A percentile compares a stretch with the other conserved stretches of the same genome.
Evolutionary conservation across 1,140 invertebrate genomes (phyloP).

Genomic region (Muscidifurax raptorellus): DNA sequence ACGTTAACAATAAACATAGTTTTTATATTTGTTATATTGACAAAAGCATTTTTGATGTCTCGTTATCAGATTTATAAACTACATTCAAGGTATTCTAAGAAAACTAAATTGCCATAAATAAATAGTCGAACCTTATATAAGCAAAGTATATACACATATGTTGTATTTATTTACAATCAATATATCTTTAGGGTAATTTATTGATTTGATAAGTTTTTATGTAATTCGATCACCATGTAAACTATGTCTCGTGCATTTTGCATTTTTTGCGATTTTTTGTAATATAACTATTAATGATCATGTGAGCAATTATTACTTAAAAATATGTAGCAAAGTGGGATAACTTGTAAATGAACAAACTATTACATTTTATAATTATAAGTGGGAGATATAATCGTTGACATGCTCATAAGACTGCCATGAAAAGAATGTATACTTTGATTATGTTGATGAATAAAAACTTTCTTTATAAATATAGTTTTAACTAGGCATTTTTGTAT

Average conservation of each 20-base stretch:
- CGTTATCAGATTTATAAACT: background rate
- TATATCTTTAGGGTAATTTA: background rate
- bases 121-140: no score
- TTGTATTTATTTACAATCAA: no score
- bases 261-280: background rate
- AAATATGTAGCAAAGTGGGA: no score
- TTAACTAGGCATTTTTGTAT: background rate
- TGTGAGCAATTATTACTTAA: no score
- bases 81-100: no score
- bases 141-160: no score
- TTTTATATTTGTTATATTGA: background rate
- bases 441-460: slow-evolving; percentile 38
- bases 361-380: background rate
- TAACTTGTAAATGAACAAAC: background rate
- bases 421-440: slow-evolving; percentile 25
- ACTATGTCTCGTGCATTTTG: background rate
- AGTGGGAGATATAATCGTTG: background rate
- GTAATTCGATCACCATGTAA: background rate
- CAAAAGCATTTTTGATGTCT: slow-evolving; percentile 26
- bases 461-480: background rate
- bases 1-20: background rate
- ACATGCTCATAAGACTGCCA: background rate
- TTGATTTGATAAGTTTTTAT: background rate
- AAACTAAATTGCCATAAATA: slow-evolving; percentile 6
- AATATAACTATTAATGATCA: no score